These are phyloP conservation scores for Australoheros scitulus DNA, from an alignment of 2,113 vertebrate species.

Conservation along the genomic window DNA sequence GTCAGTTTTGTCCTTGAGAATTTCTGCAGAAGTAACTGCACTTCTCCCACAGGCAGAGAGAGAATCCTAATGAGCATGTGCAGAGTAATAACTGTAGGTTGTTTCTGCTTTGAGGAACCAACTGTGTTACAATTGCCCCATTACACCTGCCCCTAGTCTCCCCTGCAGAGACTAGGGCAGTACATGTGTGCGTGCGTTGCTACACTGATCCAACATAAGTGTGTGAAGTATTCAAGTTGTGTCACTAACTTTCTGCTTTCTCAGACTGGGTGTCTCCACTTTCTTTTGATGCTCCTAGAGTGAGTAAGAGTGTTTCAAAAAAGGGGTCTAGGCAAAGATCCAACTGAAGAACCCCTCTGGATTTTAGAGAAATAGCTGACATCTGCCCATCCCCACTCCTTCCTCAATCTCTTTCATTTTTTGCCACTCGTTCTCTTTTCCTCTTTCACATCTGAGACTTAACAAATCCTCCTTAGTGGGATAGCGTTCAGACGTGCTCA, in stretches of 20 bases:
- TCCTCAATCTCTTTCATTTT: conserved; percentile 42
- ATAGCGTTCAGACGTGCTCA: conserved; percentile 42
- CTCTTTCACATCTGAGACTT: conserved; percentile 57
- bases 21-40: too few relatives aligned
- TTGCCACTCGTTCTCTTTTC: conserved; percentile 35
- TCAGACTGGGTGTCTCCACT: conserved; percentile 8
- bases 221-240: conserved; percentile 38
- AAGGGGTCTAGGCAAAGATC: conserved; percentile 58
- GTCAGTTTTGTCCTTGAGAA: too few relatives aligned
- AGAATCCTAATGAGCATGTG: not conserved
- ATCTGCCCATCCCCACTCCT: conserved; percentile 67
- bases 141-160: not conserved
- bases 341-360: conserved; percentile 63
- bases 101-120: not conserved
- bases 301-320: conserved; percentile 67
- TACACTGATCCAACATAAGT: conserved; percentile 30
- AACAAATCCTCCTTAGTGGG: conserved; percentile 58
- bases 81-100: not conserved
- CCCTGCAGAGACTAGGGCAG: not conserved
- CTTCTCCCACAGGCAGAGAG: not conserved
- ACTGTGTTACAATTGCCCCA: not conserved
- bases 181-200: not conserved
- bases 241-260: conserved; percentile 14
- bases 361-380: conserved; percentile 71
- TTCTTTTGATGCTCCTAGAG: conserved; percentile 17